Evolutionary conservation across 2,888 invertebrate genomes (phyloP).

Genomic region (Emmelina monodactyla): DNA sequence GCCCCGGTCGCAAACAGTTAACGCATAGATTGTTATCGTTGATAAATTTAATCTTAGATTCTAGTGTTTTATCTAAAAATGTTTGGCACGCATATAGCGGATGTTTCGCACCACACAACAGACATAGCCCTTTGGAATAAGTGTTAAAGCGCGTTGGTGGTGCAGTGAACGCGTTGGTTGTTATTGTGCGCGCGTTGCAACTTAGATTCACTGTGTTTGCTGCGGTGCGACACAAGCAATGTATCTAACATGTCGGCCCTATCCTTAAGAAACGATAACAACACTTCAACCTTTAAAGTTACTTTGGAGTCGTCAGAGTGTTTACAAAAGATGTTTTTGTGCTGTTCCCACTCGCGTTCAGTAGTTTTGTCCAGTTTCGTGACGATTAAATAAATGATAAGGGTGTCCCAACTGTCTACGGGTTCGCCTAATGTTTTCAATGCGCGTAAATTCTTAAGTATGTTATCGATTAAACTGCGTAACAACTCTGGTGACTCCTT

Average conservation of each 20-base stretch:
- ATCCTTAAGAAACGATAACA: neutral
- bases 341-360: constrained; percentile 19
- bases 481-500: neutral
- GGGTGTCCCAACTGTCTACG: neutral
- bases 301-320: no score
- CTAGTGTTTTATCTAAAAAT: constrained; percentile 14
- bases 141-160: neutral
- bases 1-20: constrained; percentile 17
- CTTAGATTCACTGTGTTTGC: no score
- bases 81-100: constrained; percentile 13
- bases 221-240: no score
- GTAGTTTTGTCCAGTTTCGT: constrained; percentile 18
- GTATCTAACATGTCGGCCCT: neutral
- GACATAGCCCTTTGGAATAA: neutral
- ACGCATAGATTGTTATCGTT: constrained; percentile 15
- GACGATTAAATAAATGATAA: constrained; percentile 18
- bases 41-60: constrained; percentile 12
- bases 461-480: neutral
- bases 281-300: constrained; percentile 14
- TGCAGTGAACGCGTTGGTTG: no score
- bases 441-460: neutral
- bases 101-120: constrained; percentile 8
- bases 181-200: no score
- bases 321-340: constrained; percentile 12
- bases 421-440: constrained; percentile 1